A percentile compares a stretch with the other conserved stretches of the same genome.
Evolutionary conservation across 2,797 vertebrate species (phyloP).

Genomic region (Nyctibius grandis): DNA sequence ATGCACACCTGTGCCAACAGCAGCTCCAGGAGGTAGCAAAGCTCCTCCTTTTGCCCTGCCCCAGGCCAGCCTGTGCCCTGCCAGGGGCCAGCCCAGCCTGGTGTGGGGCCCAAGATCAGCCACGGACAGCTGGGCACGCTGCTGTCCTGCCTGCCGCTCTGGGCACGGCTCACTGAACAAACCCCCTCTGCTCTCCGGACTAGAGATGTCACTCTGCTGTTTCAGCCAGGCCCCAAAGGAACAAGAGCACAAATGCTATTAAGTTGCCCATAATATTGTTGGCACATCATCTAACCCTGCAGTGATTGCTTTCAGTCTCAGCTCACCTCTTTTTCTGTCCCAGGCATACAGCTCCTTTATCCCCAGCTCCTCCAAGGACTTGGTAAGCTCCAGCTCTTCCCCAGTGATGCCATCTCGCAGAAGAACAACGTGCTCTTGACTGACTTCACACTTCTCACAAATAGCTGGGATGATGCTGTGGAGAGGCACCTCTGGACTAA

Average conservation of each 20-base stretch:
- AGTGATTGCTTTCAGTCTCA: neutral
- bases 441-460: constrained; percentile 94
- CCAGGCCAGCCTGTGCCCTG: neutral
- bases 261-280: neutral
- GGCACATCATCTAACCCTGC: neutral
- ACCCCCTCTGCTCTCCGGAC: fast-evolving
- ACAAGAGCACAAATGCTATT: neutral
- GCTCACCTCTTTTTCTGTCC: constrained; percentile 87
- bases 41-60: constrained; percentile 38
- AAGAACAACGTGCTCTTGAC: constrained; percentile 84
- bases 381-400: constrained; percentile 87
- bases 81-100: constrained; percentile 33
- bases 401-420: constrained; percentile 82
- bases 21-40: neutral
- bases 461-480: constrained; percentile 84
- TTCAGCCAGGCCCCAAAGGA: neutral
- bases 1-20: fast-evolving
- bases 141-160: neutral
- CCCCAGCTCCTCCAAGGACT: constrained; percentile 85
- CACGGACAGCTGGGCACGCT: neutral
- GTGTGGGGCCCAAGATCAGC: neutral
- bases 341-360: constrained; percentile 92
- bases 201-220: neutral
- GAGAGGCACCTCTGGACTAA: constrained; percentile 87
- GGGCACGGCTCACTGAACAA: neutral